Percentiles rank a stretch among this genome's conserved stretches.
These are phyloP conservation scores for Sandelia bainsii DNA, from an alignment of 2,797 vertebrate species.

Conservation along the genomic window DNA sequence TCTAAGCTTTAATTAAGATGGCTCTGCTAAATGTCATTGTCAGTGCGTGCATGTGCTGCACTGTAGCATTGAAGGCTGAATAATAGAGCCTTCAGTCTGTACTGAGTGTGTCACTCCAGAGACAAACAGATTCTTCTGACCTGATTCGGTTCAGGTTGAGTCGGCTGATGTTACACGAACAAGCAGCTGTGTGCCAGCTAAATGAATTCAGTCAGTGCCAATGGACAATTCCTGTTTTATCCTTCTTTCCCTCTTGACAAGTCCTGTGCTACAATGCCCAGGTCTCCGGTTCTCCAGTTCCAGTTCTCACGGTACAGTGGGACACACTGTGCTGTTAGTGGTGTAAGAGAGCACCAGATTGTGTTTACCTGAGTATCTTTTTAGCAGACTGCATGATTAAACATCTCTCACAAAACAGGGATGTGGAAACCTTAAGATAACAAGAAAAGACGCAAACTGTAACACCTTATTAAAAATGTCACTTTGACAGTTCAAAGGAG, in stretches of 20 bases:
- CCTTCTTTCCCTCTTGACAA: conserved; percentile 55
- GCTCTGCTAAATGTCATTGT: conserved; percentile 54
- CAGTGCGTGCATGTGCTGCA: conserved; percentile 37
- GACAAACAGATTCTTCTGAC: conserved; percentile 54
- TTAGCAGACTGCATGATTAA: conserved; percentile 35
- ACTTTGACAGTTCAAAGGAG: conserved; percentile 15
- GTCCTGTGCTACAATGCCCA: conserved; percentile 61
- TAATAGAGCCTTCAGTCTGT: conserved; percentile 61
- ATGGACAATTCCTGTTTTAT: conserved; percentile 74
- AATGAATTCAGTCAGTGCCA: conserved; percentile 69
- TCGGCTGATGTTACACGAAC: conserved; percentile 75
- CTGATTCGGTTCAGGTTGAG: conserved; percentile 48
- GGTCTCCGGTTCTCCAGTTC: conserved; percentile 33
- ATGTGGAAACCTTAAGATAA: conserved; percentile 7
- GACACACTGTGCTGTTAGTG: conserved; percentile 42
- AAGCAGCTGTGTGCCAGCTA: conserved; percentile 59
- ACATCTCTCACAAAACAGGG: conserved; percentile 16
- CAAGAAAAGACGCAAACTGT: conserved; percentile 24
- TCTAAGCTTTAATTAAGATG: conserved; percentile 66
- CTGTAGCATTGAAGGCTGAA: conserved; percentile 32
- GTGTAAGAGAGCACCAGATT: conserved; percentile 49
- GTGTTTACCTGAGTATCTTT: conserved; percentile 54
- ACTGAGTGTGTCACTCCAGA: conserved; percentile 43
- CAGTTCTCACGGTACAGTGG: conserved; percentile 76
- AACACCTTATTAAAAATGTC: conserved; percentile 5